Conservation (phyloP, 2,797 vertebrate genomes). For the Darevskia nairensis region DNA sequence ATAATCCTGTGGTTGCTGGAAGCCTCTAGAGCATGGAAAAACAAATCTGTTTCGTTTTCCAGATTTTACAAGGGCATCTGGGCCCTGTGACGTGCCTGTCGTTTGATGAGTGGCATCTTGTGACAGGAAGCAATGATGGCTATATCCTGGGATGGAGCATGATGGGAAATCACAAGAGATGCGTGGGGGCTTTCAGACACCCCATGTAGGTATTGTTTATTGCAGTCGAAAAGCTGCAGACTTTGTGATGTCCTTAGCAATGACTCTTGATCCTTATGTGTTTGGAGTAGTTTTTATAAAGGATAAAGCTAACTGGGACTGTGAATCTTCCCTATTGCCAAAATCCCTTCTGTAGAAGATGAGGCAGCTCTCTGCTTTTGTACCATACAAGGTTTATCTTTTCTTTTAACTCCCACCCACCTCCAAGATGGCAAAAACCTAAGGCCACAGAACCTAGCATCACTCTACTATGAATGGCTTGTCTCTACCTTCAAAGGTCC, state of each 20-base stretch:
- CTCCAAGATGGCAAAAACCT: background rate
- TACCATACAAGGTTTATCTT: background rate
- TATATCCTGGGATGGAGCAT: slow-evolving; percentile 89
- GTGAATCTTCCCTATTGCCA: background rate
- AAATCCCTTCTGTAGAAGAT: background rate
- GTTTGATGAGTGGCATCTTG: slow-evolving; percentile 86
- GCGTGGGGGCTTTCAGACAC: slow-evolving; percentile 85
- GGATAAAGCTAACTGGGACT: background rate
- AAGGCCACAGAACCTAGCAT: background rate
- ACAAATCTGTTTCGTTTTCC: slow-evolving; percentile 21
- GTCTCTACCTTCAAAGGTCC: background rate
- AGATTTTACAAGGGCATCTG: slow-evolving; percentile 83
- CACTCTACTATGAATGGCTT: background rate
- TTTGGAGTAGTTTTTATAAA: background rate
- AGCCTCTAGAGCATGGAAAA: background rate
- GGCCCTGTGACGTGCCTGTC: slow-evolving; percentile 85
- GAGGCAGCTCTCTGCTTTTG: background rate
- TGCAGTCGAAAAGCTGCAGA: background rate
- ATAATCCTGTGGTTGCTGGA: background rate
- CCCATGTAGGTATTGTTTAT: slow-evolving; percentile 80
- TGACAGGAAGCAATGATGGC: slow-evolving; percentile 83
- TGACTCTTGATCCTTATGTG: background rate
- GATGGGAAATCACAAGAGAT: slow-evolving; percentile 75
- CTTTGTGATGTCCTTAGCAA: background rate
- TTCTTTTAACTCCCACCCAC: background rate